Evolutionary conservation across 2,888 invertebrate species (phyloP), one percentile per base, ranked within the genome.

Genomic region (Cataglyphis cursor): DNA sequence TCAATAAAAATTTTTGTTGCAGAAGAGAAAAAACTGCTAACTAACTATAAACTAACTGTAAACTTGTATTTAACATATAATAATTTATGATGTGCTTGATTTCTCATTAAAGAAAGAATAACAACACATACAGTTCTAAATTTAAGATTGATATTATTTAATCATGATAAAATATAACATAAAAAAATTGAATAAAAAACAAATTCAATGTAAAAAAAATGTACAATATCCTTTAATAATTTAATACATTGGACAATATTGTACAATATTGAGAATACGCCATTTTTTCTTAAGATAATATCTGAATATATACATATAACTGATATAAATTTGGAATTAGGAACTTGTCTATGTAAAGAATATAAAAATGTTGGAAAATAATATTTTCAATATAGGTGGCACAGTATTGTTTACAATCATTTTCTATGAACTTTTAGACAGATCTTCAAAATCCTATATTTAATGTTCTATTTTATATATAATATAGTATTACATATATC

Each of bases 291-390:
- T 57, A 24, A 57, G 24, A 41, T 28, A 84, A 72, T 54, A 54
- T 21, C 18, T 41, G 18, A 80, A 86, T 70, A 21, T 54, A 48
- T 18, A 76, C 38, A 57, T 72, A 85, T 68, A 87, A 59, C 41
- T 78, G 62, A 84, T 38, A 41, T 74, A 75, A 84, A 78, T 76
- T 64, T 87, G 75, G 80, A 88, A 87, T 84, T 88, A 87, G 85
- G 82, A 88, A 89, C 82, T 85, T 88, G 64, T 54, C 78, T 31
- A 12, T 80, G 57, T 81, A 83, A 48, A 61, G 84, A 86, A 41
- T 41, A 82, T 72, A 86, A 35, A 80, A 83, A 84, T 54, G 73
- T 83, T 74, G 61, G 5, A 78, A 78, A 78, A 68, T 78, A 78
- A 78, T 57, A 3, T 76, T 65, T 76, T 76, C 28, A 15, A 74